Percentiles rank a stretch among this genome's conserved stretches.
Conservation (phyloP, 1,140 invertebrate genomes). For the Micrasema longulum region DNA sequence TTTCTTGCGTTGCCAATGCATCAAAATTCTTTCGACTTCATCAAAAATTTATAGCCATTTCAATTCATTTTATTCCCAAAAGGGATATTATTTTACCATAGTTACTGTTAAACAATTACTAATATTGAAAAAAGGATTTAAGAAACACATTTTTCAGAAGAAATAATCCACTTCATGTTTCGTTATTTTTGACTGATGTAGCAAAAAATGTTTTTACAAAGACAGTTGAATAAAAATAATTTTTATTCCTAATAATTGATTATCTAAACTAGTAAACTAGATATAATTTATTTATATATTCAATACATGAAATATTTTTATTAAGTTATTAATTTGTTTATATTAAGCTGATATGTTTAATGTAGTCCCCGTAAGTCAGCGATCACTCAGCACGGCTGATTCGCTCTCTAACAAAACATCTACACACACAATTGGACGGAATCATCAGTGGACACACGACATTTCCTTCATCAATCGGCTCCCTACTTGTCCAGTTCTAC, state of each 20-base stretch:
- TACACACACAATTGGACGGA: conserved; percentile 56
- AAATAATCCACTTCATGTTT: conserved; percentile 2
- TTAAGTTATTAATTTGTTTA: conserved; percentile 53
- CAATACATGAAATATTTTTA: conserved; percentile 53
- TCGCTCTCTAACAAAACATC: conserved; percentile 55
- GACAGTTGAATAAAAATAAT: conserved; percentile 11
- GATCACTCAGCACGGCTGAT: conserved; percentile 48
- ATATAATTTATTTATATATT: conserved; percentile 53
- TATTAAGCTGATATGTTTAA: conserved; percentile 56
- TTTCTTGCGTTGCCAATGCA: conserved; percentile 62
- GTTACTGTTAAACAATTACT: conserved; percentile 27
- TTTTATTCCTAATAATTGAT: conserved; percentile 52
- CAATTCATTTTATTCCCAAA: conserved; percentile 40
- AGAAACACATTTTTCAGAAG: conserved; percentile 5
- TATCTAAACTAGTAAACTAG: conserved; percentile 55
- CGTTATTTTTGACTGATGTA: conserved; percentile 5
- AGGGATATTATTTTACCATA: conserved; percentile 33
- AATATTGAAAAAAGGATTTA: neutral
- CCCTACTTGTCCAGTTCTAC: neutral
- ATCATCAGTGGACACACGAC: conserved; percentile 50
- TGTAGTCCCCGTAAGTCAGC: conserved; percentile 55
- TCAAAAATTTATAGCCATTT: conserved; percentile 40
- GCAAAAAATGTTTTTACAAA: conserved; percentile 24
- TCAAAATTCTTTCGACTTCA: conserved; percentile 40
- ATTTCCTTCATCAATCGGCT: neutral